A percentile compares a stretch with the other conserved stretches of the same genome.
Evolutionary conservation across 2,113 vertebrate species (phyloP).

Genomic region (Lipotes vexillifer): DNA sequence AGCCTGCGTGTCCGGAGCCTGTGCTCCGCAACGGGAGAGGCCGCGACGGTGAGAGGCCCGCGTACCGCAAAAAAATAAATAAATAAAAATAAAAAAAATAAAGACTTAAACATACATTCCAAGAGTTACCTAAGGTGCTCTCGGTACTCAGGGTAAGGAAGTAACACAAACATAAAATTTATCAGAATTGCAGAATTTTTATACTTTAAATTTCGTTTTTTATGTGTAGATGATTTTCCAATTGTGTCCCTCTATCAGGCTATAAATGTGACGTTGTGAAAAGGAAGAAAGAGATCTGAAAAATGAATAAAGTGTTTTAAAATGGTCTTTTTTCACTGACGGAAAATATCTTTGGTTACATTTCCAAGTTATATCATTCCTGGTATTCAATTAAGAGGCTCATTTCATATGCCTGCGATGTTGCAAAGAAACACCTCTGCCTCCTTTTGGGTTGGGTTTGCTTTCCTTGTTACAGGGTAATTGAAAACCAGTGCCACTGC

Average conservation of each 20-base stretch:
- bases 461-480: not conserved
- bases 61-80: no score
- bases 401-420: not conserved
- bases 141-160: not conserved
- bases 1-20: no score
- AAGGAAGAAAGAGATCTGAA: not conserved
- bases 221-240: not conserved
- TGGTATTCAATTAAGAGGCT: not conserved
- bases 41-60: no score
- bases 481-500: not conserved
- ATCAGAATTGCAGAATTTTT: slow-evolving; percentile 1
- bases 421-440: not conserved
- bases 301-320: not conserved
- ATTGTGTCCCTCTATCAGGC: not conserved
- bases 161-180: not conserved
- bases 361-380: not conserved
- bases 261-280: not conserved
- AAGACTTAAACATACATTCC: not conserved
- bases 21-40: no score
- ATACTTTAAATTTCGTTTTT: slow-evolving; percentile 14
- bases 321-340: not conserved
- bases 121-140: not conserved
- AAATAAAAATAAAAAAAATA: not conserved
- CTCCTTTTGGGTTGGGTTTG: not conserved
- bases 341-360: slow-evolving; percentile 1